Evolutionary conservation across 1,140 invertebrate species (phyloP).

Genomic region (Bombus huntii): DNA sequence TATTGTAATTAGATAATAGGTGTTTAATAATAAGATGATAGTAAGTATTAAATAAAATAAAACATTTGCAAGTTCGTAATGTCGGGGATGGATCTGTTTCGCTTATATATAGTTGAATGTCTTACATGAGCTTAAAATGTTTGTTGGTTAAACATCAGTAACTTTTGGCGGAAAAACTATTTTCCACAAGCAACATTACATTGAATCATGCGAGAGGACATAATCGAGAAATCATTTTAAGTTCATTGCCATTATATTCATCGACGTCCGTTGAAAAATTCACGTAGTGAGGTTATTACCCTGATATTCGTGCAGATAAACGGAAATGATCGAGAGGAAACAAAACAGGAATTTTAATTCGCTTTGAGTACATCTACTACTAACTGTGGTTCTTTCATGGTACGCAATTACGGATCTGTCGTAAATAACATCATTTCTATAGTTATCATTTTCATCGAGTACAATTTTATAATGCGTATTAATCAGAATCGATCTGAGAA

Average conservation of each 20-base stretch:
- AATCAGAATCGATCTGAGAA: conserved; percentile 4
- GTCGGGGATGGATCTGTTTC: conserved; percentile 1
- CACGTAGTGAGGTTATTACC: conserved; percentile 36
- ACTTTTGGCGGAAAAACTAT: conserved; percentile 20
- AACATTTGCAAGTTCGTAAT: conserved; percentile 16
- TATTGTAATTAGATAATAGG: conserved; percentile 8
- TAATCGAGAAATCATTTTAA: conserved; percentile 1
- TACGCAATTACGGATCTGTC: conserved; percentile 12
- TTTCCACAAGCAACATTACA: conserved; percentile 14
- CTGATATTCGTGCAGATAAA: conserved; percentile 42
- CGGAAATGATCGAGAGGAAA: conserved; percentile 14
- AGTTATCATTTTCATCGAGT: neutral
- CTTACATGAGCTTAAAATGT: neutral
- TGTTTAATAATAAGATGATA: conserved; percentile 11
- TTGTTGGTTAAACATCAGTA: conserved; percentile 12
- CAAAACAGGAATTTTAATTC: neutral
- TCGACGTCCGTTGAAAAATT: conserved; percentile 4
- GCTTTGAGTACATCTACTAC: conserved; percentile 33
- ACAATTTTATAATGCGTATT: conserved; percentile 4
- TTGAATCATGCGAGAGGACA: conserved; percentile 15
- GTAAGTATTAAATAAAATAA: conserved; percentile 17
- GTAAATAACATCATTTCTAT: conserved; percentile 38
- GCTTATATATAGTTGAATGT: conserved; percentile 21
- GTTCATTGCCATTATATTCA: neutral
- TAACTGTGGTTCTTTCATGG: conserved; percentile 11